Percentiles rank a stretch among this genome's conserved stretches.
Evolutionary conservation across 2,797 vertebrate genomes (phyloP).

Genomic region (Intellagama lesueurii): DNA sequence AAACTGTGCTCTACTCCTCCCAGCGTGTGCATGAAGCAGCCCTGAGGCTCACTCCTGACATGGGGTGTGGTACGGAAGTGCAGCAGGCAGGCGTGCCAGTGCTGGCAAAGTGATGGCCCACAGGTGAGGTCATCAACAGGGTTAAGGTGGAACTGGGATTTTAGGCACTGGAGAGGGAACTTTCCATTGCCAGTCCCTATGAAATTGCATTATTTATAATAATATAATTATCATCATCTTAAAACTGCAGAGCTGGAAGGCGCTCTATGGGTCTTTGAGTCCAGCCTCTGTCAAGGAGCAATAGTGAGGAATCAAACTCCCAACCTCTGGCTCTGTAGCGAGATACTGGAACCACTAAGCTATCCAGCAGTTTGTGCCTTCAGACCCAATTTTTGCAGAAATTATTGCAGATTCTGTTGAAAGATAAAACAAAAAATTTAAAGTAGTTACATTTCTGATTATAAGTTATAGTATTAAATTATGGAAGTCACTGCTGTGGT

Average conservation of each 20-base stretch:
- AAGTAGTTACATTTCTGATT: background rate
- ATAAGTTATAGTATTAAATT: background rate
- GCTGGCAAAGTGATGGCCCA: conserved; percentile 1
- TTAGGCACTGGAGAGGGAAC: background rate
- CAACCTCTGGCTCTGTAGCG: no score
- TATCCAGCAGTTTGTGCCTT: background rate
- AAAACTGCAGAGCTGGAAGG: no score
- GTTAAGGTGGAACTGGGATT: conserved; percentile 37
- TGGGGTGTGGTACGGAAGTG: conserved; percentile 11
- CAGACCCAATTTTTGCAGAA: background rate
- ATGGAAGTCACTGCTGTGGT: background rate
- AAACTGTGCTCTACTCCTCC: conserved; percentile 10
- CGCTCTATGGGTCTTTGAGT: no score
- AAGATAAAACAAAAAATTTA: background rate
- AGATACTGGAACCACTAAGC: no score
- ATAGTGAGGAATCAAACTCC: no score
- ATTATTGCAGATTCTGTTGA: background rate
- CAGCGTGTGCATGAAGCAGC: background rate
- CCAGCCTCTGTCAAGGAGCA: no score
- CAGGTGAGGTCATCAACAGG: conserved; percentile 30
- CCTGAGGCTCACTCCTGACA: conserved; percentile 25
- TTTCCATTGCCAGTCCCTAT: background rate
- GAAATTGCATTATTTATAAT: background rate
- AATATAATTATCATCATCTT: no score
- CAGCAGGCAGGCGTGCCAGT: conserved; percentile 5